Conservation (phyloP, 1,140 invertebrate genomes). For the Megathymus violae region DNA sequence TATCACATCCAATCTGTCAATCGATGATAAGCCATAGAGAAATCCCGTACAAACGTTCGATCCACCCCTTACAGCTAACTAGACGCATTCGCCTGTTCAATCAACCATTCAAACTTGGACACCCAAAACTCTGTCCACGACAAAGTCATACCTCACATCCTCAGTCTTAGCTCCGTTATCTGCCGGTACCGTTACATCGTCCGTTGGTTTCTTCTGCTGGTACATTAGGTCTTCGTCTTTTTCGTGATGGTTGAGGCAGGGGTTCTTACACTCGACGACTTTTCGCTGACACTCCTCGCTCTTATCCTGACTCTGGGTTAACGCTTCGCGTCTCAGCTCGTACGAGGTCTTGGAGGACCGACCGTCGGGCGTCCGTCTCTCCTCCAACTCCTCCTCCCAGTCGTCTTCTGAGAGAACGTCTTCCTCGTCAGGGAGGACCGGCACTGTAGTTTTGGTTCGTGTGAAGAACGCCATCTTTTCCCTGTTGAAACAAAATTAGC, state of each 20-base stretch:
- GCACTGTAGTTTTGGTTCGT: slow-evolving; percentile 89
- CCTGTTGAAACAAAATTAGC: slow-evolving; percentile 83
- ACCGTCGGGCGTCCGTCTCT: slow-evolving; percentile 69
- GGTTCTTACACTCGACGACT: slow-evolving; percentile 73
- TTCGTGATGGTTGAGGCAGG: slow-evolving; percentile 56
- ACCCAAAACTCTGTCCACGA: slow-evolving; percentile 87
- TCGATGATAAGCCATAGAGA: slow-evolving; percentile 24
- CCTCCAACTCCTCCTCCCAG: slow-evolving; percentile 71
- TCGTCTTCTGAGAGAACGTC: slow-evolving; percentile 73
- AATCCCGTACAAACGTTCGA: slow-evolving; percentile 25
- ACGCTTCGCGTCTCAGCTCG: slow-evolving; percentile 61
- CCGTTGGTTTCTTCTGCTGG: slow-evolving; percentile 27
- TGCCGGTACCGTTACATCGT: slow-evolving; percentile 42
- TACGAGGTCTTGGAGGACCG: slow-evolving; percentile 72
- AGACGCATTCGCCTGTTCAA: not conserved
- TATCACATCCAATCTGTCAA: slow-evolving; percentile 6
- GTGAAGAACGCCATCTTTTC: slow-evolving; percentile 98
- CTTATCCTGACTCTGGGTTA: slow-evolving; percentile 20
- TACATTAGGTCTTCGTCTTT: too few species aligned
- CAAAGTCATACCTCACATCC: slow-evolving; percentile 87
- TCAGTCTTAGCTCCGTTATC: slow-evolving; percentile 76
- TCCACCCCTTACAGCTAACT: slow-evolving; percentile 24
- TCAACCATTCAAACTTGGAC: slow-evolving; percentile 84
- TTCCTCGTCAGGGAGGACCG: slow-evolving; percentile 89
- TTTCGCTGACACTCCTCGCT: slow-evolving; percentile 3